Evolutionary conservation across 2,888 invertebrate species (phyloP).

Genomic region (Pollenia angustigena): DNA sequence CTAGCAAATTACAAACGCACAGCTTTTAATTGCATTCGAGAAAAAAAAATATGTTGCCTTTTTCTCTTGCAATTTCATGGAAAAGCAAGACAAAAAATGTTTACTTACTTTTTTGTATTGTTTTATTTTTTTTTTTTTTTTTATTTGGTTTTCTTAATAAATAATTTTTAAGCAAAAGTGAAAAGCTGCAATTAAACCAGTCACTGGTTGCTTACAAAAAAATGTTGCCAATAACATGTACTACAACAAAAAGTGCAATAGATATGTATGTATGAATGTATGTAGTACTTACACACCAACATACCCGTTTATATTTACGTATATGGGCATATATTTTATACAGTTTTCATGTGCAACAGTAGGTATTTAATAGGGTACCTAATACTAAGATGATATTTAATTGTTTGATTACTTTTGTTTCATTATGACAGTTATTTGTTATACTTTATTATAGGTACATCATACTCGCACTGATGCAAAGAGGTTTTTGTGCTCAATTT

Average conservation of each 20-base stretch:
- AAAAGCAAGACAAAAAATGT: slow-evolving; percentile 30
- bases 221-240: slow-evolving; percentile 58
- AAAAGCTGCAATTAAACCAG: slow-evolving; percentile 83
- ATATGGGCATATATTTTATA: not conserved
- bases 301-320: not conserved
- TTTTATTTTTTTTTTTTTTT: slow-evolving; percentile 8
- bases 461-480: too few relatives aligned
- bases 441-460: too few relatives aligned
- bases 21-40: slow-evolving; percentile 59
- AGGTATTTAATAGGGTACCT: slow-evolving; percentile 7
- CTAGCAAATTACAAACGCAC: slow-evolving; percentile 62
- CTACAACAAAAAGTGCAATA: slow-evolving; percentile 44
- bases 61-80: slow-evolving; percentile 42
- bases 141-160: slow-evolving; percentile 40
- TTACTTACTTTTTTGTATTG: not conserved
- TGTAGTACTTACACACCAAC: not conserved
- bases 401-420: not conserved
- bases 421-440: too few relatives aligned
- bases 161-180: slow-evolving; percentile 78
- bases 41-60: slow-evolving; percentile 35
- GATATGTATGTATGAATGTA: not conserved
- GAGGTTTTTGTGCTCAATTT: too few relatives aligned
- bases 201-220: slow-evolving; percentile 74
- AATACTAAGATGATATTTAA: not conserved
- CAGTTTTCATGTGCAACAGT: slow-evolving; percentile 14